Evolutionary conservation across 2,113 vertebrate species (phyloP), one percentile per base, ranked within the genome.

Genomic region (Toxotes chatareus): DNA sequence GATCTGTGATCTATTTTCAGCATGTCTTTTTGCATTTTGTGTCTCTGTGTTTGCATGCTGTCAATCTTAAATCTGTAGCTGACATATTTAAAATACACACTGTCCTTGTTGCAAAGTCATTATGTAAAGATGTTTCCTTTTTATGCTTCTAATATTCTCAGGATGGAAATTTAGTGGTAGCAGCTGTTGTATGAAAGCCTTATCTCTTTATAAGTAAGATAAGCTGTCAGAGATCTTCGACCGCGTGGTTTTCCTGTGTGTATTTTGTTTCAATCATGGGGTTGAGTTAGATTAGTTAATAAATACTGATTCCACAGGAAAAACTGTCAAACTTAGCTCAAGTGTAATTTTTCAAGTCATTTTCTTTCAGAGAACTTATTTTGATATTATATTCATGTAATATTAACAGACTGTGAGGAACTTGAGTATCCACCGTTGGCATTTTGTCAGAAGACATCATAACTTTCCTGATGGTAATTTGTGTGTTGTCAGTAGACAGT

Each of bases 21-120:
- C 3, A 21, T 5, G 0, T 16, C 4, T 8, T 34, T 70, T 49
- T 55, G 34, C 21, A 4, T 42, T 42, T 62, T 36, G 12, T 36
- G 38, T 68, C 23, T 47, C 32, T 60, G 23, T 59, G 49, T 90
- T 92, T 90, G 89, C 88, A 85, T 90, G 23, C 21, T 8, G 8
- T 40, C 38, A 5, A 2, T 2, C 38, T 36, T 36, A 40, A 40
- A 7, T 40, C 38, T 8, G 38, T 40, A 40, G 7, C 46, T 49
- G 17, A 8, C 23, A 69, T 38, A 23, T 64, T 46, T n/a, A 19
- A 36, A 59, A 66, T 56, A 3, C 11, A 13, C 12, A 1, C 59
- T 12, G n/a, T 7, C 47, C 10, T 74, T 84, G 53, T 89, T 72
- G 76, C 64, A 88, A 83, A 82, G 8, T 53, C 1, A 16, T 46